Conservation (phyloP, 2,888 invertebrate genomes). For the Scaptomyza tumidula region DNA sequence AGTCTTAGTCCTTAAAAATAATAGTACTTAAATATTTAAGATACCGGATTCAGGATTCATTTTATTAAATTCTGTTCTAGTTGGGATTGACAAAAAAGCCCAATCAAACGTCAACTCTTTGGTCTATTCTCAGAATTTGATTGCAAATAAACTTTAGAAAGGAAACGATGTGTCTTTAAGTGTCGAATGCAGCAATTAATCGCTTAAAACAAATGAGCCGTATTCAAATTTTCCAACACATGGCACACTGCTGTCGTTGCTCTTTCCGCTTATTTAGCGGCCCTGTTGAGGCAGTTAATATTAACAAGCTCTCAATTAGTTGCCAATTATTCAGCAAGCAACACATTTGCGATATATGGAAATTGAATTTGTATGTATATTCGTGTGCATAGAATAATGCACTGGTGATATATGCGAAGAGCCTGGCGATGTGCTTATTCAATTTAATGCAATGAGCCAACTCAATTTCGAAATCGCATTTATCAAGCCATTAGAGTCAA, state of each 20-base stretch:
- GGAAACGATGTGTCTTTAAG: too few relatives aligned
- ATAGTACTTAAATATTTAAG: too few relatives aligned
- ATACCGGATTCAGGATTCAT: too few relatives aligned
- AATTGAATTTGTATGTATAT: slow-evolving; percentile 15
- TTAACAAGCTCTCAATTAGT: slow-evolving; percentile 66
- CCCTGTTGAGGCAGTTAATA: slow-evolving; percentile 22
- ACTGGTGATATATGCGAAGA: slow-evolving; percentile 45
- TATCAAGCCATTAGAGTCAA: slow-evolving; percentile 83
- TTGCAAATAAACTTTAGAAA: neutral
- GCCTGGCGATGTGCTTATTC: slow-evolving; percentile 74
- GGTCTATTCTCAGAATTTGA: neutral
- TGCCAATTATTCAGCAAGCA: slow-evolving; percentile 55
- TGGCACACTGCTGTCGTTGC: neutral
- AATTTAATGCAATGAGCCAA: slow-evolving; percentile 74
- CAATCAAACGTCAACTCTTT: neutral
- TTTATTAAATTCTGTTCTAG: too few relatives aligned
- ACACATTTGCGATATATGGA: slow-evolving; percentile 4
- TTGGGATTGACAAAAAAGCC: neutral
- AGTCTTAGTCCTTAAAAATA: too few relatives aligned
- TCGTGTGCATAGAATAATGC: slow-evolving; percentile 3
- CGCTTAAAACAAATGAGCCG: neutral
- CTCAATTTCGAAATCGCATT: slow-evolving; percentile 81
- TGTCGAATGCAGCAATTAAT: slow-evolving; percentile 3
- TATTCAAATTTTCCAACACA: slow-evolving; percentile 7
- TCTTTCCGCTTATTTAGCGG: neutral